Percentiles rank a stretch among this genome's conserved stretches.
Conservation (phyloP, 2,888 invertebrate genomes). For the Drosophila peninsularis region DNA sequence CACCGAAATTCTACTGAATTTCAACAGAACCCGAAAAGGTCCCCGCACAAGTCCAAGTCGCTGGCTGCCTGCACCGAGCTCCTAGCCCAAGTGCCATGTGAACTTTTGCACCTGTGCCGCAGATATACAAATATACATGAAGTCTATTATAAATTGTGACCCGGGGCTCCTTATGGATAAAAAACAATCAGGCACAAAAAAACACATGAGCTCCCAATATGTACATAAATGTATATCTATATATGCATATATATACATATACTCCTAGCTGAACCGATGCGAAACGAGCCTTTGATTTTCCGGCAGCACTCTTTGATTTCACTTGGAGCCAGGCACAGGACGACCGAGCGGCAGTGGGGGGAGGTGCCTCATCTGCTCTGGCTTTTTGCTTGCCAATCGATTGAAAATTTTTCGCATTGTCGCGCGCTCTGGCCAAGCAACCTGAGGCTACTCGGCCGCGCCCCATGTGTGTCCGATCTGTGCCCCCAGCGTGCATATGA, state of each 20-base stretch:
- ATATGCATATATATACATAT: not conserved
- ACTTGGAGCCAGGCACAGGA: constrained; percentile 14
- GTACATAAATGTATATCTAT: constrained; percentile 7
- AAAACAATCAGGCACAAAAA: constrained; percentile 71
- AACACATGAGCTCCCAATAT: constrained; percentile 22
- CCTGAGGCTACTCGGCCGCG: constrained; percentile 70
- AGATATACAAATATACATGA: constrained; percentile 41
- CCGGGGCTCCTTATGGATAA: constrained; percentile 70
- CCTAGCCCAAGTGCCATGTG: constrained; percentile 44
- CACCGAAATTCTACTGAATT: constrained; percentile 69
- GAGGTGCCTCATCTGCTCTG: constrained; percentile 7
- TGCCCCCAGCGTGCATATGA: constrained; percentile 69
- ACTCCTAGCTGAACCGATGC: constrained; percentile 14
- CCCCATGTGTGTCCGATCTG: constrained; percentile 69
- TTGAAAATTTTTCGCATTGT: constrained; percentile 82
- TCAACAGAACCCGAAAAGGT: constrained; percentile 56
- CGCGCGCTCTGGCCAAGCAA: constrained; percentile 72
- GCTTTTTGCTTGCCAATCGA: constrained; percentile 62
- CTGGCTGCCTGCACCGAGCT: not conserved
- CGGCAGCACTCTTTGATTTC: constrained; percentile 47
- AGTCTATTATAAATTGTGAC: constrained; percentile 67
- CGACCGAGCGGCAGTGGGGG: not conserved
- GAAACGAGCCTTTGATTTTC: constrained; percentile 62
- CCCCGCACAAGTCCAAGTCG: constrained; percentile 8
- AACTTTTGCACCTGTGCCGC: constrained; percentile 67